Evolutionary conservation across 2,113 vertebrate species (phyloP), one percentile per base, ranked within the genome.

Genomic region (Mixornis gularis): DNA sequence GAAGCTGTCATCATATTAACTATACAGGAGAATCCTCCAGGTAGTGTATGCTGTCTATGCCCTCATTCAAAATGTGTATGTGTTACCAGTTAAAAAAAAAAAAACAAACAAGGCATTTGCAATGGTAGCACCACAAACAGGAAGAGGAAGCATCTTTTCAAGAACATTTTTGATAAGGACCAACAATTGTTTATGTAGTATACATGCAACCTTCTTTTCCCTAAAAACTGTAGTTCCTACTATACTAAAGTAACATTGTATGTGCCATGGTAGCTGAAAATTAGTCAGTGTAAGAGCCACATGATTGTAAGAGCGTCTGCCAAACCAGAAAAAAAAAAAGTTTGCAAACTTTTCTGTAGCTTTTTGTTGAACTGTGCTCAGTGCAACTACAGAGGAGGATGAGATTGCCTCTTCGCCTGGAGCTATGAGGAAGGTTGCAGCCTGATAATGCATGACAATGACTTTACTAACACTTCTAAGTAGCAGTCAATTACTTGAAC

Each of bases 41-140:
- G 27, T 81, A 16, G 1, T 22, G 4, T 24, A 10, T 9, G 4
- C 7, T 70, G 3, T 9, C 3, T 46, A 3, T 36, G 15, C 3
- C 13, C 16, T 49, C 17, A 63, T 79, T 84, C 27, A 78, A 87
- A 63, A 26, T 2, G 0, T 3, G 6, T 26, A 5, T 2, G 2
- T 5, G 21, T 84, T 46, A 48, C 8, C 6, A 27, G 17, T 34
- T 7, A 18, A 29, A 24, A 34, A 58, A 34, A 58, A 32, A 18
- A 29, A 24, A 34, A 58, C 24, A 58, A 32, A 7, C 4, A 4
- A 13, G 22, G 7, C 1, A 0, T 60, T 40, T 79, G 11, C 9
- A 84, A 6, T 44, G 8, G 8, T 12, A 66, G 11, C 18, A 49
- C 44, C 25, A 62, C 2, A 43, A 63, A 22, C 5, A 59, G 21